Evolutionary conservation across 2,113 vertebrate genomes (phyloP).

Genomic region (Oenanthe oenanthe): DNA sequence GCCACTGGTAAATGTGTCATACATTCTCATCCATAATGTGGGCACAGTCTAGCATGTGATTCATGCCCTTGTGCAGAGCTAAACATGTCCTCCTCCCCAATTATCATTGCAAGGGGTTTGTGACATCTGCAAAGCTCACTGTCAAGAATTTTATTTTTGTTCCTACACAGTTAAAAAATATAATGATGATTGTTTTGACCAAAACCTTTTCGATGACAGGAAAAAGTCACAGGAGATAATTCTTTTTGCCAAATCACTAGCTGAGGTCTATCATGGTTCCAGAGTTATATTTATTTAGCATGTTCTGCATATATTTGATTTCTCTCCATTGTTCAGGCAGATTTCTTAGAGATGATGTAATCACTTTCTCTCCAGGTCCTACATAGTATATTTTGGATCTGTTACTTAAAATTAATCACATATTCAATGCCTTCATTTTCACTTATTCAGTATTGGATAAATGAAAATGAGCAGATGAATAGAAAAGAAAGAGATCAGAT

Average conservation of each 20-base stretch:
- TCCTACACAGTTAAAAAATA: not conserved
- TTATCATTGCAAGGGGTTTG: not conserved
- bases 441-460: not conserved
- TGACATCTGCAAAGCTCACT: not conserved
- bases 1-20: conserved; percentile 47
- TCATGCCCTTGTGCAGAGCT: not conserved
- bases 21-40: conserved; percentile 12
- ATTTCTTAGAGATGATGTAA: not conserved
- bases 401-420: not conserved
- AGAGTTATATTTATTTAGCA: not conserved
- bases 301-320: not conserved
- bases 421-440: not conserved
- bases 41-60: conserved; percentile 61
- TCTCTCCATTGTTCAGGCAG: not conserved
- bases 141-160: not conserved
- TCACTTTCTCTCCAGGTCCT: not conserved
- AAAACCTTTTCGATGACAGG: not conserved
- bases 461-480: not conserved
- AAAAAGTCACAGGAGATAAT: not conserved
- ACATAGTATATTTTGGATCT: not conserved
- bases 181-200: not conserved
- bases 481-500: not conserved
- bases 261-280: not conserved
- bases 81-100: not conserved
- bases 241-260: not conserved